A percentile compares a stretch with the other conserved stretches of the same genome.
phyloP scores from a whole-genome alignment of 2,113 vertebrate genomes.

The Sturnus vulgaris region DNA sequence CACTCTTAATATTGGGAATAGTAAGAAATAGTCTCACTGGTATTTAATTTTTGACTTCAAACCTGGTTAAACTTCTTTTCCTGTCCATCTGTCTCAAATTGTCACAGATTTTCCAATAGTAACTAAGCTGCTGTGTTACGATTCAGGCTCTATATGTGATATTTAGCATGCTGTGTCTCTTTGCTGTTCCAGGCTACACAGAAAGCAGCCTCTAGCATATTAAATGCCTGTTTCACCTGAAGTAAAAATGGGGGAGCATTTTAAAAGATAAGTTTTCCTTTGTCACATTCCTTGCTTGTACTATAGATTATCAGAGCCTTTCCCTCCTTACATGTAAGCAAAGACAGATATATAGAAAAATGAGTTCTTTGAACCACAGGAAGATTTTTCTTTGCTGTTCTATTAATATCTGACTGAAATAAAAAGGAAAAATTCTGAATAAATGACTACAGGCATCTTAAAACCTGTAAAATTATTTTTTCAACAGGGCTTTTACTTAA shows the following conservation, averaged over 20 bases:
- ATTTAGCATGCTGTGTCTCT: not conserved
- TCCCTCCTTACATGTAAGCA: not conserved
- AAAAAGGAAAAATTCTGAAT: not conserved
- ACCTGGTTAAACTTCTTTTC: not conserved
- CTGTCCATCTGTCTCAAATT: not conserved
- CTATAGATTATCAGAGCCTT: slow-evolving; percentile 39
- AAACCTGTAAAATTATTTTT: slow-evolving; percentile 34
- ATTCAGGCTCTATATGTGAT: not conserved
- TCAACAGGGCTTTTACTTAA: not conserved
- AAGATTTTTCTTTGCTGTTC: slow-evolving; percentile 20
- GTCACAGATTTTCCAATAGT: not conserved
- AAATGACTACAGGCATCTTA: slow-evolving; percentile 15
- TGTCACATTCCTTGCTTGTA: slow-evolving; percentile 14
- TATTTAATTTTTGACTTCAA: slow-evolving; percentile 9
- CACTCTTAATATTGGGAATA: not conserved
- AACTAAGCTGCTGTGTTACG: not conserved
- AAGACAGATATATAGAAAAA: slow-evolving; percentile 24
- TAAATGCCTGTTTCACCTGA: slow-evolving; percentile 35
- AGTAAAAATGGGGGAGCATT: slow-evolving; percentile 18
- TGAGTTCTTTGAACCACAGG: not conserved
- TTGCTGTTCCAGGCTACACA: not conserved
- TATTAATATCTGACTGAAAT: slow-evolving; percentile 29
- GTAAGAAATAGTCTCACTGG: not conserved
- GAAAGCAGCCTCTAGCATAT: slow-evolving; percentile 32
- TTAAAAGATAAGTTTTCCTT: slow-evolving; percentile 38